These are phyloP conservation scores for Geranospiza caerulescens DNA, from an alignment of 2,797 vertebrate genomes.

Conservation along the genomic window DNA sequence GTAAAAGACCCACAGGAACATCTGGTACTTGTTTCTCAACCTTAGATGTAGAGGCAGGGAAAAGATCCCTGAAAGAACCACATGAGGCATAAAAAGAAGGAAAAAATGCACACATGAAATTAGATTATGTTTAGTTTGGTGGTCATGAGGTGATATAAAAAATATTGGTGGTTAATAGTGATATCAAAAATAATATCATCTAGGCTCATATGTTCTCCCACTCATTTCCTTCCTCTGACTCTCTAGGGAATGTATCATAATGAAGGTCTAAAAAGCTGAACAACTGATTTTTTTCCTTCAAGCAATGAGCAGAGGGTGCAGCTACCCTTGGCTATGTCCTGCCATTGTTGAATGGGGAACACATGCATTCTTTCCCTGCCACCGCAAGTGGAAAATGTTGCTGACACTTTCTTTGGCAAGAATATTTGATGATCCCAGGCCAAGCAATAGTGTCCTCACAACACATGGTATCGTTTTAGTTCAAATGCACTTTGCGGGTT, in stretches of 20 bases:
- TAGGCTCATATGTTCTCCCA: background rate
- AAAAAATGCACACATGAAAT: accelerated
- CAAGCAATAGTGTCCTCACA: background rate
- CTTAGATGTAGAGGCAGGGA: background rate
- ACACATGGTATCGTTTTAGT: background rate
- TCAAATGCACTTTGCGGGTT: background rate
- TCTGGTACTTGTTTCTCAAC: background rate
- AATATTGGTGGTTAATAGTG: background rate
- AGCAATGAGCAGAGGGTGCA: background rate
- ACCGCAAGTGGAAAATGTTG: background rate
- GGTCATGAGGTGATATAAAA: background rate
- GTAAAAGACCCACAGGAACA: background rate
- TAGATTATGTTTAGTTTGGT: background rate
- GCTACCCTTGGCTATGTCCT: background rate
- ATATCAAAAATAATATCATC: background rate
- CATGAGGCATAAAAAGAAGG: background rate
- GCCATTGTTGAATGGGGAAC: background rate
- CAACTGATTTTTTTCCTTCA: background rate
- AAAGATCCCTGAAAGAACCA: background rate
- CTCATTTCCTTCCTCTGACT: background rate
- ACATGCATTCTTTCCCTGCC: background rate
- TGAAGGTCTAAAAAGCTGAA: background rate
- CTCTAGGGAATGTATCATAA: background rate
- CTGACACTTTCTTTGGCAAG: background rate
- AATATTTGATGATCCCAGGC: background rate